phyloP scores from a whole-genome alignment of 2,888 invertebrate species.

The Leucophora obtusa region DNA sequence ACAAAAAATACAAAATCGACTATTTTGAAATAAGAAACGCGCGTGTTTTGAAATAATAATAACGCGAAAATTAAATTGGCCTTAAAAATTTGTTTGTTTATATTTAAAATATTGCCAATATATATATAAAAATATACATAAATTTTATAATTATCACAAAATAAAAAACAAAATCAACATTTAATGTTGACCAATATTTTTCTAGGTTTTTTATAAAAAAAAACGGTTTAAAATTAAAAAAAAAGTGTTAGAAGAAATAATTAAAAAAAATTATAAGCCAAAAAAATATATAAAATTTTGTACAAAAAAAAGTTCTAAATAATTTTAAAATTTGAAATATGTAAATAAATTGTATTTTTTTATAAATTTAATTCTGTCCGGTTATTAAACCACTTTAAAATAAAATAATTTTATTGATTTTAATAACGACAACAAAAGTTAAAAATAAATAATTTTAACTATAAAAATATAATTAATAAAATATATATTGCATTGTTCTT shows the following conservation, averaged over 20 bases:
- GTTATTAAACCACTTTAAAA: too few species aligned
- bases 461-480: not conserved
- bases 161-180: not conserved
- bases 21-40: not conserved
- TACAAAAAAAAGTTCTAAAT: not conserved
- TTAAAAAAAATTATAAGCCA: not conserved
- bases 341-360: too few species aligned
- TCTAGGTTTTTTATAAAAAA: not conserved
- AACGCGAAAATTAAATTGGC: not conserved
- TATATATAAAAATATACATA: constrained; percentile 1
- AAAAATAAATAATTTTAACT: not conserved
- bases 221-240: not conserved
- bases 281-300: not conserved
- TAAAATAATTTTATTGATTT: too few species aligned
- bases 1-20: constrained; percentile 2
- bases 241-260: not conserved
- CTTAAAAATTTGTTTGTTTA: not conserved
- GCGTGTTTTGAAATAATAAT: constrained; percentile 16
- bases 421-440: not conserved
- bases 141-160: not conserved
- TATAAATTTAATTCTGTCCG: too few species aligned
- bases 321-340: not conserved
- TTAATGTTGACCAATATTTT: not conserved
- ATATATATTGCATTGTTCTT: constrained; percentile 6
- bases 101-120: not conserved